Base-by-base conservation (phyloP, 1,140 invertebrate genomes). In the Drosophila suzukii region DNA sequence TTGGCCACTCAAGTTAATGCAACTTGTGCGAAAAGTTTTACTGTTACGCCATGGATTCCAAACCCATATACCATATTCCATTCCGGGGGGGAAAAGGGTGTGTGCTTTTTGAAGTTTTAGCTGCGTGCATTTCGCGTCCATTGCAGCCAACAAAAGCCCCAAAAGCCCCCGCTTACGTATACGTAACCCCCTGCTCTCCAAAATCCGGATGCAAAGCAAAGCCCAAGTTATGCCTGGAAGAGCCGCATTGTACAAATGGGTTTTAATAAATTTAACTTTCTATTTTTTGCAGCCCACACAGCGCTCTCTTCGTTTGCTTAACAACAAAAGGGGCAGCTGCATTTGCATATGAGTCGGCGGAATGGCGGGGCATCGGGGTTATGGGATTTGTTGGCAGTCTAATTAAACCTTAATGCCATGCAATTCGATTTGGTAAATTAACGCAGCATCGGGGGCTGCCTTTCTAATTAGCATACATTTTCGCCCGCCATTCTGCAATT, bases 401-500 rank as follows among this genome's bases (percentile, higher is more conserved):
- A 86, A 88, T 86, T 86, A 73, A 78, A 61, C 75, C 75, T 72
- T 82, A 86, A 76, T 88, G 79, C 79, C 49, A 67, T 62, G 83
- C 75, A 78, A 82, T 86, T 86, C 75, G 83, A 86, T 86, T 88
- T 78, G 75, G 59, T 61, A 61, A 82, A 86, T 86, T 81, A 81
- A 75, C 79, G 75, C 75, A 46, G 68, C 68, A 65, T 51, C 34
- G 46, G 50, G 59, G 53, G 51, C 51, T 58, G 81, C 78, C 72
- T 81, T 78, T 67, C 66, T 72, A 86, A 85, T 86, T 82, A 86
- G 83, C 82, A 85, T 82, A 75, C 44, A 85, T 86, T 76, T 54
- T 62, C 30, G 41, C 39, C 17, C 49, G 57, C 55, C 50, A 67
- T 61, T 75, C 49, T 49, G 44, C 75, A 88, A 85, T 88, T 78